Evolutionary conservation across 2,888 invertebrate genomes (phyloP), one percentile per base, ranked within the genome.

Genomic region (Tachina grossa): DNA sequence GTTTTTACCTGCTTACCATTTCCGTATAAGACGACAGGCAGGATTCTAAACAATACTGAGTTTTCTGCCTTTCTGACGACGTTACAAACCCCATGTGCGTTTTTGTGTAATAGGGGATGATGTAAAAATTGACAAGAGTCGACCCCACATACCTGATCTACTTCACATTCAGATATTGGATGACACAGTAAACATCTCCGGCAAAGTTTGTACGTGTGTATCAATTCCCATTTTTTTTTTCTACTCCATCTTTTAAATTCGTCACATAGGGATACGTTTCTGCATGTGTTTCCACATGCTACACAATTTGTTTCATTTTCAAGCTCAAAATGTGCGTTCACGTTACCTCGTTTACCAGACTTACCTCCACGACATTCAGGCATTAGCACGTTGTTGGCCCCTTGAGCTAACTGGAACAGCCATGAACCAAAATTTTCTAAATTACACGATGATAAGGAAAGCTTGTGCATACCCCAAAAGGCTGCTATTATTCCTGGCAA

Each of bases 11-110:
- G 39, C 8, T 31, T 83, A 8, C 53, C 61, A 49, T 69, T 78
- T 11, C 79, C 81, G 16, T 88, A 77, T 57, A 86, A 68, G 1
- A 80, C 71, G 5, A 87, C 83, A 4, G 87, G 87, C 11, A 87
- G 19, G 13, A 85, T 82, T 74, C 78, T 68, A 61, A 86, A 87
- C 13, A 83, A 41, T 45, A 71, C 74, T 14, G 66, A n/a, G 9
- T 66, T 69, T 43, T 69, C 55, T 4, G 14, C 0, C 16, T 71
- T 57, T 14, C 57, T 31, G 1, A 47, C 55, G 11, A 59, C 13
- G 39, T 66, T 49, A 41, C 43, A 55, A 14, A 41, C 9, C 0
- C 22, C 69, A 9, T 43, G 69, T 14, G 13, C 39, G 1, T 71
- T 11, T 43, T 83, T 85, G 39, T 85, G 86, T 11, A 87, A 43